phyloP scores from a whole-genome alignment of 2,797 vertebrate species.

The Falco concolor region DNA sequence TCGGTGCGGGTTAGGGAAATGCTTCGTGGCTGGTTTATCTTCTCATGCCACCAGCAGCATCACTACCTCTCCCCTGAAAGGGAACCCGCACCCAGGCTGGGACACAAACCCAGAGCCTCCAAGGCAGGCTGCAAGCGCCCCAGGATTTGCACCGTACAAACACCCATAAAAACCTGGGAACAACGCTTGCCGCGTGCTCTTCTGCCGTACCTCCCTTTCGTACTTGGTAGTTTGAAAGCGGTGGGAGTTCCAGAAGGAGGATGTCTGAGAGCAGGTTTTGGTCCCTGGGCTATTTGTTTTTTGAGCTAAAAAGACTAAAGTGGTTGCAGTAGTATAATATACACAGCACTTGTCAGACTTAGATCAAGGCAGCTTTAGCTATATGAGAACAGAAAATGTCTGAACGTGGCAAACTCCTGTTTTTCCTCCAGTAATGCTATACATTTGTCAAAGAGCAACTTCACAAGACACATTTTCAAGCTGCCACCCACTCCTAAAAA shows the following conservation, averaged over 20 bases:
- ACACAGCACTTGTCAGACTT: conserved; percentile 44
- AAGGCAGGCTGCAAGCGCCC: background rate
- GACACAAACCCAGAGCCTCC: background rate
- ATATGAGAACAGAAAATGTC: background rate
- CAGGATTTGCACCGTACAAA: background rate
- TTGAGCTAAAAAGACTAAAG: conserved; percentile 15
- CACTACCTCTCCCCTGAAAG: fast-evolving
- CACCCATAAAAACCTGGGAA: background rate
- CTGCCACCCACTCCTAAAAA: background rate
- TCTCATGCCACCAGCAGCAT: background rate
- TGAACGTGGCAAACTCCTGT: conserved; percentile 17
- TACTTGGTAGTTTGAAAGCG: background rate
- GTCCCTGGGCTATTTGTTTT: conserved; percentile 40
- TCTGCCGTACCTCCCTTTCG: background rate
- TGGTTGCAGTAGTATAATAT: background rate
- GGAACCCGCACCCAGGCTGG: background rate
- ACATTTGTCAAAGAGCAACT: background rate
- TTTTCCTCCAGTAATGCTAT: conserved; percentile 15
- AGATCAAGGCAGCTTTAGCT: conserved; percentile 43
- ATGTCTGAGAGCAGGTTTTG: background rate
- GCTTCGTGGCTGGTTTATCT: background rate
- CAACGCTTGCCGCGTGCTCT: background rate
- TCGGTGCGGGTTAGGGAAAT: background rate
- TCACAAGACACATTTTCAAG: background rate
- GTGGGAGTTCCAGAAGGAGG: background rate